Evolutionary conservation across 1,140 invertebrate genomes (phyloP).

Genomic region (Octopus sinensis): DNA sequence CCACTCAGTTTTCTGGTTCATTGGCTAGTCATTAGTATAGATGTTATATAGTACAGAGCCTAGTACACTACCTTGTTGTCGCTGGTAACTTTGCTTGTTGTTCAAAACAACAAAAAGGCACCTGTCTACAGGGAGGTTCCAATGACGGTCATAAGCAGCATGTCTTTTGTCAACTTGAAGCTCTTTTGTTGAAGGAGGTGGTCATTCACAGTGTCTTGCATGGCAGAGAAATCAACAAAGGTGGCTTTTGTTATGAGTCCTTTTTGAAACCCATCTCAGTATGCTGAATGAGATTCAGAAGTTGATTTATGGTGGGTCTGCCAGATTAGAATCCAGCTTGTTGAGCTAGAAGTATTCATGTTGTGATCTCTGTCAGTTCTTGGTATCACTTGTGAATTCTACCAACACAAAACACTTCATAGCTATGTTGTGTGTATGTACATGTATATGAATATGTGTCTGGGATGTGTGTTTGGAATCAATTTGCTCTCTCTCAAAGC

Average conservation of each 20-base stretch:
- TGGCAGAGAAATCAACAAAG: neutral
- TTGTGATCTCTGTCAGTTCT: no score
- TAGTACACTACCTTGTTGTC: neutral
- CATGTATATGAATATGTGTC: no score
- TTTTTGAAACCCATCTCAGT: neutral
- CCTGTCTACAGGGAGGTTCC: neutral
- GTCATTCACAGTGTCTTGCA: neutral
- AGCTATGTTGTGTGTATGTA: no score
- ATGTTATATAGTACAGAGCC: neutral
- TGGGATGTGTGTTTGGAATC: no score
- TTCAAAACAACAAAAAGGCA: neutral
- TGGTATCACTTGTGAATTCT: no score
- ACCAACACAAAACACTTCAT: no score
- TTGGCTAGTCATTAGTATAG: neutral
- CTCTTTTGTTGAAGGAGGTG: neutral
- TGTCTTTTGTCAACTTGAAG: neutral
- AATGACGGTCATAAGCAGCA: neutral
- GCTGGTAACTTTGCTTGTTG: neutral
- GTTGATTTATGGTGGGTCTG: neutral
- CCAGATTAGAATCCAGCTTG: no score
- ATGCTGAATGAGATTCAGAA: neutral
- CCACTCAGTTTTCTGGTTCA: neutral
- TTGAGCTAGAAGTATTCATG: no score
- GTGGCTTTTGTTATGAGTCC: neutral
- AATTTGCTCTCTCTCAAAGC: no score